Evolutionary conservation across 2,888 invertebrate genomes (phyloP).

Genomic region (Temnothorax unifasciatus): DNA sequence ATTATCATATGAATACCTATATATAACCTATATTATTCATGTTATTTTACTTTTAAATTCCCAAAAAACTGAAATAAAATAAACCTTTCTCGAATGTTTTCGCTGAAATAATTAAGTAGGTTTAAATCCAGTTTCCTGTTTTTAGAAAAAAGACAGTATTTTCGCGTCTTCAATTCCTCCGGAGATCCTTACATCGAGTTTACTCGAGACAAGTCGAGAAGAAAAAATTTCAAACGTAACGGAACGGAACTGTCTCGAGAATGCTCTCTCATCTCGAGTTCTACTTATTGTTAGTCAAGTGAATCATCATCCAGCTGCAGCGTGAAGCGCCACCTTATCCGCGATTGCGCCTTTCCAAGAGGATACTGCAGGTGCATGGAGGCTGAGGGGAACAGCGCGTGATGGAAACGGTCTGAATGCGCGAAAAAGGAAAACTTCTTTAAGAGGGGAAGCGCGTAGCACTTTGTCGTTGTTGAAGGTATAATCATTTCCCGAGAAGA

Average conservation of each 20-base stretch:
- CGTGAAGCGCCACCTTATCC: conserved; percentile 82
- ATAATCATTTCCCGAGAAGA: conserved; percentile 8
- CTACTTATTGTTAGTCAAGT: conserved; percentile 22
- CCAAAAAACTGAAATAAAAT: not conserved
- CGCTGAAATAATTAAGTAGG: not conserved
- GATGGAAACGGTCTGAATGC: conserved; percentile 72
- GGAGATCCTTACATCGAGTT: not conserved
- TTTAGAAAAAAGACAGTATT: not conserved
- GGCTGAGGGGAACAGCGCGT: conserved; percentile 74
- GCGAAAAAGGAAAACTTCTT: conserved; percentile 18
- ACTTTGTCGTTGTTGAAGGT: conserved; percentile 8
- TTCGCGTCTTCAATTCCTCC: conserved; percentile 20
- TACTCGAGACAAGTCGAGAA: not conserved
- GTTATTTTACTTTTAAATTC: not conserved
- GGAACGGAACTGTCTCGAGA: conserved; percentile 14
- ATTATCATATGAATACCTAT: not conserved
- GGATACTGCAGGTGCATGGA: conserved; percentile 74
- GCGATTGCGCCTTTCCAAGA: conserved; percentile 80
- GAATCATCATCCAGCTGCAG: conserved; percentile 75
- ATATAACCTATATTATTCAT: too few species aligned
- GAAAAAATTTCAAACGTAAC: not conserved
- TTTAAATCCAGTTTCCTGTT: not conserved
- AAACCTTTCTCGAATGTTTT: not conserved
- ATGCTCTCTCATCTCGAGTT: not conserved
- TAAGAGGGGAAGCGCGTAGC: not conserved